Conservation (phyloP, 2,113 vertebrate species). For the Blennius ocellaris region DNA sequence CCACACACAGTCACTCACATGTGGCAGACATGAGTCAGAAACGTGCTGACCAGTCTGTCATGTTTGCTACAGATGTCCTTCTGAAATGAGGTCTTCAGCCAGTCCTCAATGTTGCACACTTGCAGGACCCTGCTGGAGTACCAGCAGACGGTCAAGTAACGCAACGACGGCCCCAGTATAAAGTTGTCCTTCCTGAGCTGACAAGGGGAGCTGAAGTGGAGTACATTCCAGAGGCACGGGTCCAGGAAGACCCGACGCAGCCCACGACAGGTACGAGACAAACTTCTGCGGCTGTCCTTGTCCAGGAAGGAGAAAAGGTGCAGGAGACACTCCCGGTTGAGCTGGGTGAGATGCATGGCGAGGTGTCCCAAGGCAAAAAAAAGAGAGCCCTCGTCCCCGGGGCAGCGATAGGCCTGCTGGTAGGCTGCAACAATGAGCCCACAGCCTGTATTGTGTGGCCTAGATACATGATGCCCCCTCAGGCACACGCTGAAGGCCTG, state of each 20-base stretch:
- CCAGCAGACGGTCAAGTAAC: conserved; percentile 90
- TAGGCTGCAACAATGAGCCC: conserved; percentile 66
- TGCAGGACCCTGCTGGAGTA: conserved; percentile 90
- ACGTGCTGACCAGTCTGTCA: conserved; percentile 85
- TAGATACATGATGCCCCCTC: conserved; percentile 80
- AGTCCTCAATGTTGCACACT: conserved; percentile 94
- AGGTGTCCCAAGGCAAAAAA: conserved; percentile 8
- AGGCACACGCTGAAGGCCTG: conserved; percentile 78
- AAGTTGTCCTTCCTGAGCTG: conserved; percentile 91
- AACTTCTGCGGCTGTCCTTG: conserved; percentile 87
- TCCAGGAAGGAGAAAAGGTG: conserved; percentile 96
- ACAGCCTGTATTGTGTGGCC: conserved; percentile 70
- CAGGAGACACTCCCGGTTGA: conserved; percentile 91
- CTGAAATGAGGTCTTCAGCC: conserved; percentile 92
- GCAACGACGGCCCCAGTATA: conserved; percentile 88
- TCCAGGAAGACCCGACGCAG: conserved; percentile 88
- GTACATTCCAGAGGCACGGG: conserved; percentile 87
- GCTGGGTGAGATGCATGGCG: conserved; percentile 88
- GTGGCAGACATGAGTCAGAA: conserved; percentile 87
- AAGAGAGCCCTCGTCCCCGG: conserved; percentile 51
- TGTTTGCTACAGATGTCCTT: conserved; percentile 91
- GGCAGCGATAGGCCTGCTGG: conserved; percentile 54
- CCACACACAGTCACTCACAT: conserved; percentile 84
- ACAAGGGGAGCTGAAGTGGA: conserved; percentile 87
- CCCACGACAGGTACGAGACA: conserved; percentile 87